A percentile compares a stretch with the other conserved stretches of the same genome.
phyloP scores from a whole-genome alignment of 2,888 invertebrate species.

The Phengaris arion region DNA sequence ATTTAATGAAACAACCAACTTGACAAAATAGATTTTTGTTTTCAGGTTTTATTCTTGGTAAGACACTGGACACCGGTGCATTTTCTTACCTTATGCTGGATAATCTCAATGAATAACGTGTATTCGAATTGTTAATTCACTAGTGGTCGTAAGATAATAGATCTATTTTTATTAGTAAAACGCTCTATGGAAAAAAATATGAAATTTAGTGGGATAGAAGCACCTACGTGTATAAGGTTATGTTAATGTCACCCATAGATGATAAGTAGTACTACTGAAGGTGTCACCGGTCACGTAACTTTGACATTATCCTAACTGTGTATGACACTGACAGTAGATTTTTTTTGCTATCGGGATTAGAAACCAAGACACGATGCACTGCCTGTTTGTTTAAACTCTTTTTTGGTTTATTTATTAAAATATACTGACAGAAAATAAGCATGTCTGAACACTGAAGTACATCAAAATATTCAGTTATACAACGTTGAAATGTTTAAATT shows the following conservation, averaged over 20 bases:
- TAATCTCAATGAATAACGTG: background rate
- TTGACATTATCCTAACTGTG: no score
- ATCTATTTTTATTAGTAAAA: background rate
- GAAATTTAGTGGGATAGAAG: background rate
- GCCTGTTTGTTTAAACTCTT: no score
- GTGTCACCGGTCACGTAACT: no score
- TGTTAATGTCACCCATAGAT: no score
- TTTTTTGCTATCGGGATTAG: no score
- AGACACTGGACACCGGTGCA: background rate
- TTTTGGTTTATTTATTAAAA: no score
- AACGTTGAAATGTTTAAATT: slow-evolving; percentile 67
- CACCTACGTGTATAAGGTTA: no score
- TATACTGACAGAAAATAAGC: background rate
- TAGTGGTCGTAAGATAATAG: background rate
- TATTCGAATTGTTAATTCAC: background rate
- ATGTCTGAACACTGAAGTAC: background rate
- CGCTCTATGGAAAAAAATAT: background rate
- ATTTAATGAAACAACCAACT: background rate
- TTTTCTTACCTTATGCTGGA: slow-evolving; percentile 1
- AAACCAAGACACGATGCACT: no score
- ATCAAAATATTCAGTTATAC: slow-evolving; percentile 39
- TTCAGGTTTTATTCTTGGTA: background rate
- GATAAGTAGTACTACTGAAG: no score
- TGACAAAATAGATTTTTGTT: background rate
- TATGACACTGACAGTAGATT: no score